Evolutionary conservation across 2,797 vertebrate species (phyloP), one percentile per base, ranked within the genome.

Genomic region (Neoniphon sammara): DNA sequence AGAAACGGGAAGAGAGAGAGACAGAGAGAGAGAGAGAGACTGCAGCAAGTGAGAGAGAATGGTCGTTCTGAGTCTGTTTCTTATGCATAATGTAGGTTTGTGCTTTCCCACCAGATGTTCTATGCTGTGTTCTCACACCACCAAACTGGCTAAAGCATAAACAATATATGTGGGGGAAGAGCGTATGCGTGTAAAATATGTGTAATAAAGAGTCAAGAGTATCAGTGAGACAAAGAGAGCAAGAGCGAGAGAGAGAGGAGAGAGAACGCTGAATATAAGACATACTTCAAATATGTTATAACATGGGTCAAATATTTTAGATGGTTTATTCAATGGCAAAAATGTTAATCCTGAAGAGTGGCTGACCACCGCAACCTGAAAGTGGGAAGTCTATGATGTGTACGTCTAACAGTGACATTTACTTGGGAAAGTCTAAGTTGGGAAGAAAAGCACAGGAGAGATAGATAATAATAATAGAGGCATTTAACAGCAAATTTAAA

Each of bases 51-150:
- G 58, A 18, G 7, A 34, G 21, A 69, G 34, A 30, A 2, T 2
- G 59, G 63, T 58, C 66, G 59, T 81, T 78, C 39, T 54, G 14
- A 17, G 6, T 36, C 70, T 57, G 56, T 49, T 17, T 36, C 54
- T 87, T 63, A 70, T 90, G 27, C 85, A 89, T 87, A 85, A 91
- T 89, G 74, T 0, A 89, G 71, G 4, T 64, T 15, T 63, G 70
- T 71, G 72, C 66, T 76, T 72, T 59, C 39, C 58, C 27, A 27
- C 50, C 62, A 56, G 50, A 72, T 81, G 77, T 68, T 81, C 62
- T 70, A 6, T 15, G 44, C 39, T 55, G 79, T 44, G 55, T 17
- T 66, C 66, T 78, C 65, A 63, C 73, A 75, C 11, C 46, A 57
- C 15, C 18, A 17, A 58, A n/a, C 17, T 0, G 3, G 11, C 9